These are phyloP conservation scores for Dinocampus coccinellae DNA, from an alignment of 2,888 invertebrate genomes.

Conservation along the genomic window DNA sequence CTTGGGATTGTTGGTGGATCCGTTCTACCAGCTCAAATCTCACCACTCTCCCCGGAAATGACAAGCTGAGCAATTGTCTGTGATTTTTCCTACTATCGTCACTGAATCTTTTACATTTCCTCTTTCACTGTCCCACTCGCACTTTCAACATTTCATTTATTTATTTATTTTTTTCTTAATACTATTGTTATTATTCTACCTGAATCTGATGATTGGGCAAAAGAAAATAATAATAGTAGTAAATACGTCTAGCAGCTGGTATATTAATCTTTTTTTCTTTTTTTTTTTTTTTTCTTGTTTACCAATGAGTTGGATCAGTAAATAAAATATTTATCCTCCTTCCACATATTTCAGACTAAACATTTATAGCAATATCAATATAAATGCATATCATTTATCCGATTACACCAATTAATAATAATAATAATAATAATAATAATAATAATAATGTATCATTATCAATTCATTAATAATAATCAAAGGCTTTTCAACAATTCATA, in stretches of 20 bases:
- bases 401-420: not conserved
- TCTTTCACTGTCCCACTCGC: not conserved
- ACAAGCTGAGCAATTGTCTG: not conserved
- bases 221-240: conserved; percentile 36
- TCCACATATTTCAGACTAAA: not conserved
- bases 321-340: not conserved
- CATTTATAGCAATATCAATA: not conserved
- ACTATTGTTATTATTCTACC: not conserved
- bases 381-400: not conserved
- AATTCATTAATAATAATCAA: not conserved
- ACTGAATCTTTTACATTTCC: not conserved
- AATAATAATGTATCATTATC: not conserved
- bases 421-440: no score
- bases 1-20: conserved; percentile 52
- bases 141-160: not conserved
- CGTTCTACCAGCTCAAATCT: conserved; percentile 52
- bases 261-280: no score
- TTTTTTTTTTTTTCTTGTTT: conserved; percentile 15
- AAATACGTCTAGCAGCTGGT: not conserved
- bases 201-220: not conserved
- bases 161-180: not conserved
- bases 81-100: not conserved
- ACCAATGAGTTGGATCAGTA: not conserved
- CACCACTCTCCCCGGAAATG: conserved; percentile 54
- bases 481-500: not conserved